Evolutionary conservation across 2,888 invertebrate species (phyloP).

Genomic region (Nesidiocoris tenuis): DNA sequence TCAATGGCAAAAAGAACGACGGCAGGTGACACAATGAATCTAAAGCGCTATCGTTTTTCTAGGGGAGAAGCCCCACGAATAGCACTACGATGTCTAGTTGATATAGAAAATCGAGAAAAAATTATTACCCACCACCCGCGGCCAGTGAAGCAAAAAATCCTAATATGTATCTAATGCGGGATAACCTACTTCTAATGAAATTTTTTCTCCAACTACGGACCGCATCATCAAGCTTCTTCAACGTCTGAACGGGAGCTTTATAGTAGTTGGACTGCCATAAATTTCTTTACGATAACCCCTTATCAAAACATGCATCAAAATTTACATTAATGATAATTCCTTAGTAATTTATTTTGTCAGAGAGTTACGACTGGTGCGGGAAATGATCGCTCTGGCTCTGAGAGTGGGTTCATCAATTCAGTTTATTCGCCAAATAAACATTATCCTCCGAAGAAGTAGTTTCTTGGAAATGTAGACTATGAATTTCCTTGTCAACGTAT

Average conservation of each 20-base stretch:
- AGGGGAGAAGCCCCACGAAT: neutral
- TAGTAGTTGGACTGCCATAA: too few relatives aligned
- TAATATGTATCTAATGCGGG: conserved; percentile 24
- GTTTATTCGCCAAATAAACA: too few relatives aligned
- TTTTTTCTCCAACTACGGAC: neutral
- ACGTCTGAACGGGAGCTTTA: too few relatives aligned
- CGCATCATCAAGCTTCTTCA: neutral
- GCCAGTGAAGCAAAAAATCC: neutral
- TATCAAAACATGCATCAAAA: neutral
- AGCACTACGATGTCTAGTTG: conserved; percentile 2
- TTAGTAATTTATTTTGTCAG: too few relatives aligned
- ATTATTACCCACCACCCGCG: neutral
- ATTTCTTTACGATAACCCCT: neutral
- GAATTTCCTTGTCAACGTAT: too few relatives aligned
- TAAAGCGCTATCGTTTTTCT: neutral
- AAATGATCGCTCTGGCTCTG: too few relatives aligned
- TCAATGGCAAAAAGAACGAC: neutral
- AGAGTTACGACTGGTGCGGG: too few relatives aligned
- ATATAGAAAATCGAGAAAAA: neutral
- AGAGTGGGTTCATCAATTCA: too few relatives aligned
- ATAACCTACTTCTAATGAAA: conserved; percentile 21
- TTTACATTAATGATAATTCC: too few relatives aligned
- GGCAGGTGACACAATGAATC: conserved; percentile 6
- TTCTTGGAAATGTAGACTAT: too few relatives aligned
- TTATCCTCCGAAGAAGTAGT: too few relatives aligned